Evolutionary conservation across 2,888 invertebrate species (phyloP), one percentile per base, ranked within the genome.

Genomic region (Sarcophaga variegata): DNA sequence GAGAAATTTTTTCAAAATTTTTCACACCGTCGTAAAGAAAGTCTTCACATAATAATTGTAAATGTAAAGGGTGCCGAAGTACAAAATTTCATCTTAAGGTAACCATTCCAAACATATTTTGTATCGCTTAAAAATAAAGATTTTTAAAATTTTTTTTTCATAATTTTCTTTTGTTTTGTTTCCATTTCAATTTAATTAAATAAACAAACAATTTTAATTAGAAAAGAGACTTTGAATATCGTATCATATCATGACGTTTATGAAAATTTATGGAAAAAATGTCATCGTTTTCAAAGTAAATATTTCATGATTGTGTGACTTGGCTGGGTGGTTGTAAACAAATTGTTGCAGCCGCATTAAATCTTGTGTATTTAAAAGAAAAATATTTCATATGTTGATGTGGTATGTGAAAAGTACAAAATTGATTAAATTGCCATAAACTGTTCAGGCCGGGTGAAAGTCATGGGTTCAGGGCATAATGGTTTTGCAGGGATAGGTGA

Each of bases 61-160:
- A 37, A 37, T 4, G 2, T 37, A 37, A 81, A 70, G 60, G 27
- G 22, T 67, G 22, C 27, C 66, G 49, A 69, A 17, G 22, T 69
- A 77, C n/a, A n/a, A 62, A 22, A 62, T 54, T 10, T 54, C 5
- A 22, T 60, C 5, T 81, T 60, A 37, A 63, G 45, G 37, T n/a
- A 27, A 63, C n/a, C 64, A 14, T 49, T 4, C 12, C 4, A 71
- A 71, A 71, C 47, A 67, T 72, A 60, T 83, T 79, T 79, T 70
- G 79, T 79, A 70, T 54, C 54, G 54, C 54, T 54, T 70, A n/a
- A 37, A 60, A 79, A 75, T 64, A 76, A 64, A 5, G 64, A 74
- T 78, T 83, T 67, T 62, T 62, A 20, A 54, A 49, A 37, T 70
- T 76, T 54, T 64, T 20, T 27, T 12, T 75, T 74, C 2, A 49